phyloP scores from a whole-genome alignment of 1,140 invertebrate genomes.

The Octopus bimaculoides region DNA sequence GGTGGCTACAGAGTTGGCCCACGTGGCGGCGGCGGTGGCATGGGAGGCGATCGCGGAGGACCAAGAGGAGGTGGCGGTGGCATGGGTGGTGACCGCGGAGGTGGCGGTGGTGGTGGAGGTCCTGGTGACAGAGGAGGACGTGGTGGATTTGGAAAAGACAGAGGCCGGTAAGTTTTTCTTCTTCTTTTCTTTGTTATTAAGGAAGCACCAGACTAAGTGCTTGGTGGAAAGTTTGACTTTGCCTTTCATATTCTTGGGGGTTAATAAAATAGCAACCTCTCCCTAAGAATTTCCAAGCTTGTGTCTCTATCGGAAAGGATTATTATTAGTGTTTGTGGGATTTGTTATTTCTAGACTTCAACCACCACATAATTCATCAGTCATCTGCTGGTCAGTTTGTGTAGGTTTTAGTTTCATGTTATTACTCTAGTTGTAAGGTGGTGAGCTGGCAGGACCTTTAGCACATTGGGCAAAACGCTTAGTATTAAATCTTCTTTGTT shows the following conservation, averaged over 20 bases:
- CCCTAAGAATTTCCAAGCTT: not conserved
- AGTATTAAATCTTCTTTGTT: too few species aligned
- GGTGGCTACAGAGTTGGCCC: not conserved
- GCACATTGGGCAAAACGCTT: too few species aligned
- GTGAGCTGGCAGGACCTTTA: too few species aligned
- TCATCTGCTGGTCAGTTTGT: too few species aligned
- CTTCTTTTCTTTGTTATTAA: not conserved
- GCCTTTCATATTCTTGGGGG: not conserved
- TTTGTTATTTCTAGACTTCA: too few species aligned
- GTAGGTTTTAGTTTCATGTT: too few species aligned
- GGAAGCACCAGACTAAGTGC: not conserved
- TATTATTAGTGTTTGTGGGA: too few species aligned
- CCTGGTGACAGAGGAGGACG: constrained; percentile 12
- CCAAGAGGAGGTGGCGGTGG: constrained; percentile 18
- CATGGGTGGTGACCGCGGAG: constrained; percentile 15
- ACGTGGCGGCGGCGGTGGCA: not conserved
- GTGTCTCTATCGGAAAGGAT: too few species aligned
- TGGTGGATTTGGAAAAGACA: constrained; percentile 12
- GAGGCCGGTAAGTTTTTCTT: not conserved
- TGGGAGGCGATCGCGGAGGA: not conserved
- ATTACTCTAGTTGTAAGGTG: too few species aligned
- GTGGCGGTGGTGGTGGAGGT: constrained; percentile 11
- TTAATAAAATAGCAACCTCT: not conserved
- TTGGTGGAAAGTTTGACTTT: not conserved
- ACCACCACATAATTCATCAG: too few species aligned